A percentile compares a stretch with the other conserved stretches of the same genome.
phyloP scores from a whole-genome alignment of 2,888 invertebrate species.

The Suillia variegata region DNA sequence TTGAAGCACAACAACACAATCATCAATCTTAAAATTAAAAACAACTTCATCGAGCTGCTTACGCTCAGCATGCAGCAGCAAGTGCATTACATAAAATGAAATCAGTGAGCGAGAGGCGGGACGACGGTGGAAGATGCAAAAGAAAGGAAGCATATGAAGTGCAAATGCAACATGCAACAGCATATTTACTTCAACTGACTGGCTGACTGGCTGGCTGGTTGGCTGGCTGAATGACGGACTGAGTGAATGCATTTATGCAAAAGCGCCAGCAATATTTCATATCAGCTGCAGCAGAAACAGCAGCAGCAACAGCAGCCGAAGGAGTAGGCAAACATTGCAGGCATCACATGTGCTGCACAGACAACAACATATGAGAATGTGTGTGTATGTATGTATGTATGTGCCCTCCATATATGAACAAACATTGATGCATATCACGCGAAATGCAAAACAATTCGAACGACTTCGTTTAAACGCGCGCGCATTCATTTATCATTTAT shows the following conservation, averaged over 20 bases:
- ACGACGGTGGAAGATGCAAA: too few relatives aligned
- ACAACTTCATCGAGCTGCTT: constrained; percentile 1
- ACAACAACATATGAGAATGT: too few relatives aligned
- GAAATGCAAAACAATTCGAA: not conserved
- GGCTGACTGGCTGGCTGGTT: not conserved
- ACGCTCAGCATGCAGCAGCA: not conserved
- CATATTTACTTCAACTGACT: not conserved
- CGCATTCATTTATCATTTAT: constrained; percentile 1
- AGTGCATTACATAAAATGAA: not conserved
- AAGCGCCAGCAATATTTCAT: not conserved
- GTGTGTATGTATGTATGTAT: too few relatives aligned
- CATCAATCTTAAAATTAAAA: not conserved
- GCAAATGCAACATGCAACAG: constrained; percentile 1
- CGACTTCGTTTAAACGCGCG: not conserved
- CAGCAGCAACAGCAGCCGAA: not conserved
- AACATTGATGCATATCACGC: not conserved
- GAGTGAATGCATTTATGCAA: not conserved
- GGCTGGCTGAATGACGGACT: not conserved
- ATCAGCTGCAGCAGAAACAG: not conserved
- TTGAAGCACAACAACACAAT: not conserved
- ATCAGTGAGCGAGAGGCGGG: not conserved
- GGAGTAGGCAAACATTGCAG: not conserved
- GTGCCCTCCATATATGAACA: too few relatives aligned
- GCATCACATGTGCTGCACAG: not conserved
- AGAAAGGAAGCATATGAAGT: too few relatives aligned